Conservation (phyloP, 2,888 invertebrate species). For the Pyrochroa serraticornis region DNA sequence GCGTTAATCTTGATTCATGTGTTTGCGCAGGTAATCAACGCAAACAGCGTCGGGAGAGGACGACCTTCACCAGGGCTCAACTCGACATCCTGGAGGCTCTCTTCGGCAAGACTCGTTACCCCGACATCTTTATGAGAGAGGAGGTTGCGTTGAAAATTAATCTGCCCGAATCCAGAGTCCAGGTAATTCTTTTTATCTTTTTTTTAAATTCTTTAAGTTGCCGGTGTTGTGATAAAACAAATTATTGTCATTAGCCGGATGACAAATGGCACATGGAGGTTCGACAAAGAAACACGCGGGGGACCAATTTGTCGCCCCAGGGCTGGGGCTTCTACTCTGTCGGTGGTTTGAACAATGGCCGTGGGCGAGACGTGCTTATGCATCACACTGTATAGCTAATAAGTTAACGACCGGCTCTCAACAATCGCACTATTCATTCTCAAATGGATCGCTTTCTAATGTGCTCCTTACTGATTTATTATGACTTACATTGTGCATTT, state of each 20-base stretch:
- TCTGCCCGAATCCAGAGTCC: constrained; percentile 95
- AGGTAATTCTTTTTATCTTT: constrained; percentile 67
- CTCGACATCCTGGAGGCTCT: constrained; percentile 92
- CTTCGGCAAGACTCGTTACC: constrained; percentile 95
- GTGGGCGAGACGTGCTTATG: constrained; percentile 52
- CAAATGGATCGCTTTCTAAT: constrained; percentile 52
- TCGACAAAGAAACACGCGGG: constrained; percentile 33
- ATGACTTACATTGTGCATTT: constrained; percentile 46
- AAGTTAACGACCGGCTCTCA: constrained; percentile 46
- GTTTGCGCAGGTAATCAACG: constrained; percentile 68
- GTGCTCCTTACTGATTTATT: constrained; percentile 53
- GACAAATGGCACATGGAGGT: constrained; percentile 13
- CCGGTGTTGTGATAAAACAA: constrained; percentile 9
- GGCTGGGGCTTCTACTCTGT: constrained; percentile 27
- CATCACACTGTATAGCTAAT: constrained; percentile 51
- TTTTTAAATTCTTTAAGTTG: background rate
- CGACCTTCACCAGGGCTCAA: constrained; percentile 96
- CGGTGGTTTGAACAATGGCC: constrained; percentile 45
- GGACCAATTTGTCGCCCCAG: constrained; percentile 41
- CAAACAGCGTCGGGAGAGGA: constrained; percentile 94
- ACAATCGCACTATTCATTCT: constrained; percentile 35
- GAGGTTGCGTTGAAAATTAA: constrained; percentile 98
- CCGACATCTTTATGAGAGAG: constrained; percentile 99
- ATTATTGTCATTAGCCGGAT: constrained; percentile 20
- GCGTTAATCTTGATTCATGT: constrained; percentile 31